A percentile compares a stretch with the other conserved stretches of the same genome.
phyloP scores from a whole-genome alignment of 1,140 invertebrate species.

The Ctenoplectra terminalis region DNA sequence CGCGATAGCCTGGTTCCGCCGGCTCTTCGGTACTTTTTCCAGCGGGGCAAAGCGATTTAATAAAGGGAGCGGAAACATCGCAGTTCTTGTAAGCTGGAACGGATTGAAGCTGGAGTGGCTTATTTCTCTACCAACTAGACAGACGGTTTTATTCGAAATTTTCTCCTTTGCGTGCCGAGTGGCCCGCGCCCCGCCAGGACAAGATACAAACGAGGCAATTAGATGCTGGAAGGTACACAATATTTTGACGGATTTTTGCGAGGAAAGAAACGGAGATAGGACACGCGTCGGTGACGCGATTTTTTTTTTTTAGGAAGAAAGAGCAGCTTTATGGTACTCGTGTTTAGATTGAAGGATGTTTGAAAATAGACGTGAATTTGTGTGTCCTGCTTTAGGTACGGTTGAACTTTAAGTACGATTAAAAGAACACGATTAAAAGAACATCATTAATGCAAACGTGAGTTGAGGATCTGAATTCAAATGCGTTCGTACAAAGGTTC shows the following conservation, averaged over 20 bases:
- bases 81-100: slow-evolving; percentile 46
- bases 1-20: slow-evolving; percentile 21
- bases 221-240: not conserved
- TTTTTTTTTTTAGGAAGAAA: too few relatives aligned
- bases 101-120: slow-evolving; percentile 47
- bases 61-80: slow-evolving; percentile 46
- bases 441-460: too few relatives aligned
- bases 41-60: slow-evolving; percentile 35
- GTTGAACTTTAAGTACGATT: too few relatives aligned
- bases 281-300: too few relatives aligned
- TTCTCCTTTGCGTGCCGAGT: slow-evolving; percentile 25
- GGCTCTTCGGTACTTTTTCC: slow-evolving; percentile 12
- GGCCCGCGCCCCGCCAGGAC: not conserved
- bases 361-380: too few relatives aligned
- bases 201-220: slow-evolving; percentile 36
- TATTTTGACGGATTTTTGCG: slow-evolving; percentile 13
- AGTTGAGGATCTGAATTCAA: too few relatives aligned
- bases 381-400: too few relatives aligned
- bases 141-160: slow-evolving; percentile 41
- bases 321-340: too few relatives aligned
- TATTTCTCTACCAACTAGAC: slow-evolving; percentile 25
- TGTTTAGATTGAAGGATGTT: too few relatives aligned
- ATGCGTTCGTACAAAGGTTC: too few relatives aligned
- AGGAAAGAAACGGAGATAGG: too few relatives aligned
- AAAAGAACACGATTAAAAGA: too few relatives aligned